Evolutionary conservation across 2,113 vertebrate genomes (phyloP).

Genomic region (Tragelaphus scriptus): DNA sequence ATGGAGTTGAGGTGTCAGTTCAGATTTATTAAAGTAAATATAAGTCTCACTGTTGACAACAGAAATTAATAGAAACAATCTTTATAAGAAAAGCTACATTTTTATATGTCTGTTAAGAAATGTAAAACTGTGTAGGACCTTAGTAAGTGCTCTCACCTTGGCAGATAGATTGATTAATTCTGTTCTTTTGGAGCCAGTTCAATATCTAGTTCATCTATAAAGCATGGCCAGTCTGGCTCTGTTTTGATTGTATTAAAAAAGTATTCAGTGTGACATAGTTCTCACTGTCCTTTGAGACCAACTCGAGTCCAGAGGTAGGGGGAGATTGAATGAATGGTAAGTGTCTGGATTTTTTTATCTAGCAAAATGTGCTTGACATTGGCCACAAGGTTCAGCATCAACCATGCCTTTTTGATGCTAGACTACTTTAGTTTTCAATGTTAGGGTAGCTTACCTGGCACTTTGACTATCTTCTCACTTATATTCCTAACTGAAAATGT

Average conservation of each 20-base stretch:
- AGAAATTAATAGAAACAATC: not conserved
- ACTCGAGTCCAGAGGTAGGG: not conserved
- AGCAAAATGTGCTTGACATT: not conserved
- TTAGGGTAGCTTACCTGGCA: not conserved
- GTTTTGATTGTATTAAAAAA: not conserved
- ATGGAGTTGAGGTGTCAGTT: not conserved
- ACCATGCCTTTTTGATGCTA: not conserved
- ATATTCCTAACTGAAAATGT: not conserved
- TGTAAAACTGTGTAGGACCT: not conserved
- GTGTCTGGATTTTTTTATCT: not conserved
- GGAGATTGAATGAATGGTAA: not conserved
- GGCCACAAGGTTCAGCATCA: not conserved
- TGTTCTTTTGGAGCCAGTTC: not conserved
- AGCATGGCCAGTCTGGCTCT: not conserved
- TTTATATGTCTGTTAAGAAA: conserved; percentile 14
- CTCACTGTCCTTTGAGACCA: not conserved
- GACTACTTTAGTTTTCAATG: not conserved
- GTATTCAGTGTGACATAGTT: not conserved
- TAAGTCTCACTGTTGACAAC: not conserved
- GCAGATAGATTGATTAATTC: not conserved
- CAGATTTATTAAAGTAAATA: not conserved
- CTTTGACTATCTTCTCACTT: not conserved
- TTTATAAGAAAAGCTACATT: not conserved
- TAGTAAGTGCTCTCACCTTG: not conserved
- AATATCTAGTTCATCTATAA: not conserved